Base-by-base conservation (phyloP, 2,888 invertebrate species). In the Panorpa germanica region DNA sequence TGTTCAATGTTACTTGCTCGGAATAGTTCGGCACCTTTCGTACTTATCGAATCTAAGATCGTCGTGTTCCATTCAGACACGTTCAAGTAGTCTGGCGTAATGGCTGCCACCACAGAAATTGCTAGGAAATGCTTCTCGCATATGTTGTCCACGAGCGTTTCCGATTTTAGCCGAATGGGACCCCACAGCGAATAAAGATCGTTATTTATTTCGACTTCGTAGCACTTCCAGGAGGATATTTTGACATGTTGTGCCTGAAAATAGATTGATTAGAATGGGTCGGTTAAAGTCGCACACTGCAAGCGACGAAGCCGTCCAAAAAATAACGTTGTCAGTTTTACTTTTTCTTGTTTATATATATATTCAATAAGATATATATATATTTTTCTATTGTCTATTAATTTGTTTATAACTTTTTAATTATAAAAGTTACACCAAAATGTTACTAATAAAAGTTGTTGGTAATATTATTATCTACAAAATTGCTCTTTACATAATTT, bases 181-280 rank as follows among this genome's bases (percentile, higher is more conserved):
- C 75, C 73, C 63, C 70, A 67, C 2, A 78, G 48, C 0, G 76
- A 73, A 53, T 59, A 76, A 1, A 78, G 48, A 35, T 70, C 71
- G 2, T 67, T 63, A 3, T 65, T 61, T 38, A 71, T 70, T 44
- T 77, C 75, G 3, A 74, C 61, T 36, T 73, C 66, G 62, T 66
- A 78, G 29, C 68, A 57, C 41, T 69, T 69, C 70, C 71, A 72
- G 45, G n/a, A n/a, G n/a, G 57, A 34, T 2, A 56, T 46, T 34
- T 43, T 47, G 3, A 55, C 53, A 11, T 48, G 52, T 25, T 45
- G 48, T 19, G 59, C 45, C 18, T 46, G 43, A 12, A 57, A 43
- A 2, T 58, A 57, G 34, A 55, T 41, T 37, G 57, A 57, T 35
- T 59, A 59, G 1, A 41, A 39, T 2, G 45, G 40, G 35, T 45